Conservation (phyloP, 2,797 vertebrate genomes). For the Poeciliopsis turneri region DNA sequence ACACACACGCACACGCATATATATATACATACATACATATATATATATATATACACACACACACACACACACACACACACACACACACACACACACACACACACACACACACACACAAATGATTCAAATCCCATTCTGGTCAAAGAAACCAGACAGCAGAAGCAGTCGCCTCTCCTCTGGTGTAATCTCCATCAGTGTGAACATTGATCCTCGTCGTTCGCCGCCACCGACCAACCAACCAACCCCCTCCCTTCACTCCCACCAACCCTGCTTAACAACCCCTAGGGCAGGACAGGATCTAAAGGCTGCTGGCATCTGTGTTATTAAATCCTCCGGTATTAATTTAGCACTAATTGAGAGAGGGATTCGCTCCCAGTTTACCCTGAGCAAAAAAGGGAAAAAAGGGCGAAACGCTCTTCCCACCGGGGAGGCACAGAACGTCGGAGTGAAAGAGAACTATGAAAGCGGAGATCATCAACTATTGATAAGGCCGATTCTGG, state of each 20-base stretch:
- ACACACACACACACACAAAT: neutral
- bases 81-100: neutral
- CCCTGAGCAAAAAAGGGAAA: constrained; percentile 33
- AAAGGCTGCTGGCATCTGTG: constrained; percentile 71
- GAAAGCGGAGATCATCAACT: constrained; percentile 79
- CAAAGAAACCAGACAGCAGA: constrained; percentile 52
- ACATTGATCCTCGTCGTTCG: constrained; percentile 64
- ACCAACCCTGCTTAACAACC: constrained; percentile 32
- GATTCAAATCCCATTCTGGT: constrained; percentile 56
- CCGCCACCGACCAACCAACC: neutral
- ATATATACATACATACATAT: no score
- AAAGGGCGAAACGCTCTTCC: constrained; percentile 66
- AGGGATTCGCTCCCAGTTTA: constrained; percentile 76
- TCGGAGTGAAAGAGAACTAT: constrained; percentile 73
- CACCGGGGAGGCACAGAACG: constrained; percentile 60
- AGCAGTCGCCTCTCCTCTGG: constrained; percentile 31
- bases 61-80: neutral
- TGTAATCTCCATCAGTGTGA: constrained; percentile 55
- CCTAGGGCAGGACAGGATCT: constrained; percentile 67
- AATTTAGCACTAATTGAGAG: constrained; percentile 78
- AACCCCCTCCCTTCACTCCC: neutral
- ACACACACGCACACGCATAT: neutral
- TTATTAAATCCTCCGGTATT: constrained; percentile 77
- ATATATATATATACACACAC: no score
- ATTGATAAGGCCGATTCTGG: constrained; percentile 78